phyloP scores from a whole-genome alignment of 2,797 vertebrate genomes.

The Thunnus albacares region DNA sequence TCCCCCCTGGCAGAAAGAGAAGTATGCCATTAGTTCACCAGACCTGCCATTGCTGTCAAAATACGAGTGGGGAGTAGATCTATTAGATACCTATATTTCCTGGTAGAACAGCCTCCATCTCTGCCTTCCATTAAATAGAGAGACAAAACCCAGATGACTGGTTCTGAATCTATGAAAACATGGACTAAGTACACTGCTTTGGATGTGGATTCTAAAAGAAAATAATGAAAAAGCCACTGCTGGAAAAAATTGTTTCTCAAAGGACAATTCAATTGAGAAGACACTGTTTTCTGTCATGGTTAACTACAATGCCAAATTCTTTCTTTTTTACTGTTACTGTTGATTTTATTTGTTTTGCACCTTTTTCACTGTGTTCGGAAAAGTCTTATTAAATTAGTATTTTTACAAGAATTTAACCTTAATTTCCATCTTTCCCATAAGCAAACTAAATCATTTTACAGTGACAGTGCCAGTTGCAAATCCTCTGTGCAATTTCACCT shows the following conservation, averaged over 20 bases:
- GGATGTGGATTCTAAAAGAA: constrained; percentile 83
- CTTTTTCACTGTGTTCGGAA: constrained; percentile 1
- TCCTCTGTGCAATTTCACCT: constrained; percentile 62
- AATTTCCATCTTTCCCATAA: constrained; percentile 29
- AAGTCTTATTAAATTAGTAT: not conserved
- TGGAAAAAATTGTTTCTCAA: constrained; percentile 72
- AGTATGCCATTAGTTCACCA: constrained; percentile 81
- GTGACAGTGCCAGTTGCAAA: constrained; percentile 40
- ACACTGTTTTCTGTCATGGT: constrained; percentile 67
- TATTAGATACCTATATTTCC: constrained; percentile 83
- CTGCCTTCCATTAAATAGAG: constrained; percentile 75
- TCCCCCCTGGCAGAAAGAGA: constrained; percentile 72
- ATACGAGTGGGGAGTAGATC: constrained; percentile 74
- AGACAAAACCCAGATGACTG: constrained; percentile 85
- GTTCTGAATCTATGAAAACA: constrained; percentile 84
- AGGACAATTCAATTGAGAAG: constrained; percentile 78
- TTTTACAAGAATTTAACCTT: constrained; percentile 12
- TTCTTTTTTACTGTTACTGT: not conserved
- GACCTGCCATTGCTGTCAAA: constrained; percentile 80
- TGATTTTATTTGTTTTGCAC: constrained; percentile 23
- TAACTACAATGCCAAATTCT: constrained; percentile 15
- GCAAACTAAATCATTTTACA: constrained; percentile 39
- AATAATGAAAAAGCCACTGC: constrained; percentile 83
- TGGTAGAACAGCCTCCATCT: constrained; percentile 70
- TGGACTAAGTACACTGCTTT: constrained; percentile 82